A percentile compares a stretch with the other conserved stretches of the same genome.
Evolutionary conservation across 2,888 invertebrate genomes (phyloP).

Genomic region (Lasius platythorax): DNA sequence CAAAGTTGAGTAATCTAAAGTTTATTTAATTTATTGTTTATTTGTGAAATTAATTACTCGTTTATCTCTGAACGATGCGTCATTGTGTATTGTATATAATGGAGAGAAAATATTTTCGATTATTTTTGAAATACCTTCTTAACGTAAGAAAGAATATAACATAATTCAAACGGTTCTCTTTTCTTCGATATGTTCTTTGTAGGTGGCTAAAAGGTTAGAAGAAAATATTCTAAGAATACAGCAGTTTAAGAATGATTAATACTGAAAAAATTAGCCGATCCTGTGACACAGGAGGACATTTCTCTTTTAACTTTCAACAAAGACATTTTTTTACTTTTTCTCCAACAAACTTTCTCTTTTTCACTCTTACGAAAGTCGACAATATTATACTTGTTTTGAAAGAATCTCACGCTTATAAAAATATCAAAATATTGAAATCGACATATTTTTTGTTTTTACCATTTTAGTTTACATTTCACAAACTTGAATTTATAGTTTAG

Average conservation of each 20-base stretch:
- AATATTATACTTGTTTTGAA: background rate
- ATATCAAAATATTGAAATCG: background rate
- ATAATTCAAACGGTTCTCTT: background rate
- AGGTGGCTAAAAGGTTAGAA: background rate
- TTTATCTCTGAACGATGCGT: background rate
- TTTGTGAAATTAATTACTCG: background rate
- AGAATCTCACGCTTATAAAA: conserved; percentile 2
- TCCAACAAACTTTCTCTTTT: background rate
- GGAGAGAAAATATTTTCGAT: background rate
- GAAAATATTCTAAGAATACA: background rate
- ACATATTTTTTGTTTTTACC: background rate
- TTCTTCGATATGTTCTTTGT: no score
- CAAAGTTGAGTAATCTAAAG: background rate
- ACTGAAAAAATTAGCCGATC: background rate
- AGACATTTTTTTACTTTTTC: background rate
- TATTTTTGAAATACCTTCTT: background rate
- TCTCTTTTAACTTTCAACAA: background rate
- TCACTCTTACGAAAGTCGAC: background rate
- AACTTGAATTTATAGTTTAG: conserved; percentile 35
- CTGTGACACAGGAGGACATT: background rate
- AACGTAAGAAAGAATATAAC: background rate
- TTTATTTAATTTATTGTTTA: background rate
- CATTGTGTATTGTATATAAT: background rate
- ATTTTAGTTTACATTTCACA: background rate
- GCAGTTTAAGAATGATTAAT: background rate